Conservation (phyloP, 2,888 invertebrate species). For the Pemphredon lugubris region DNA sequence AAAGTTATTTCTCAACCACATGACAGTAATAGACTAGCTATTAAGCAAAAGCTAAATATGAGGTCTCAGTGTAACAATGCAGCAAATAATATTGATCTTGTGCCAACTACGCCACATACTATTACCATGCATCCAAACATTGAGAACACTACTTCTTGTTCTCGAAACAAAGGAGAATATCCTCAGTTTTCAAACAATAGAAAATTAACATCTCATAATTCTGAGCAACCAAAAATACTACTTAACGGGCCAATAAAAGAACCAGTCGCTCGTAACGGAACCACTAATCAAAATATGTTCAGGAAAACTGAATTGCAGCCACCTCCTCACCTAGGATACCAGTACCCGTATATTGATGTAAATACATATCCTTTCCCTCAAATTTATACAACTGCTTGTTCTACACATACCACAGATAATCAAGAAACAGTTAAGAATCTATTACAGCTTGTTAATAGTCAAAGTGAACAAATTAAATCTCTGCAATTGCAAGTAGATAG, state of each 20-base stretch:
- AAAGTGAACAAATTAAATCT: constrained; percentile 86
- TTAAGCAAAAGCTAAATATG: neutral
- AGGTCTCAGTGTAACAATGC: neutral
- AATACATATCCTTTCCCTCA: constrained; percentile 50
- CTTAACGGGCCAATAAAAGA: constrained; percentile 7
- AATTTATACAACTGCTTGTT: constrained; percentile 41
- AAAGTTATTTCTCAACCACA: constrained; percentile 5
- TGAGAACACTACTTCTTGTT: constrained; percentile 8
- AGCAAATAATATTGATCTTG: no score
- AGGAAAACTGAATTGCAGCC: constrained; percentile 35
- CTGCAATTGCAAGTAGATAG: constrained; percentile 86
- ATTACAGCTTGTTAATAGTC: constrained; percentile 85
- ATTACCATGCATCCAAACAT: no score
- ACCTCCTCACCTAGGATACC: constrained; percentile 28
- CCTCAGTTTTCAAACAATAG: constrained; percentile 9
- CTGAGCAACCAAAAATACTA: constrained; percentile 23
- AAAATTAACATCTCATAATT: constrained; percentile 8
- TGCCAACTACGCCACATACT: no score
- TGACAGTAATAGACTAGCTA: neutral
- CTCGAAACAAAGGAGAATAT: constrained; percentile 12
- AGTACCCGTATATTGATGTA: constrained; percentile 48
- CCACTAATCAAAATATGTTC: constrained; percentile 16
- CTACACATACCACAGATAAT: constrained; percentile 57
- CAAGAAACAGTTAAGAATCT: constrained; percentile 81
- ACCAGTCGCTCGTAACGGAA: constrained; percentile 1